Base-by-base conservation (phyloP, 2,888 invertebrate species). In the Hirtodrosophila histrioides region DNA sequence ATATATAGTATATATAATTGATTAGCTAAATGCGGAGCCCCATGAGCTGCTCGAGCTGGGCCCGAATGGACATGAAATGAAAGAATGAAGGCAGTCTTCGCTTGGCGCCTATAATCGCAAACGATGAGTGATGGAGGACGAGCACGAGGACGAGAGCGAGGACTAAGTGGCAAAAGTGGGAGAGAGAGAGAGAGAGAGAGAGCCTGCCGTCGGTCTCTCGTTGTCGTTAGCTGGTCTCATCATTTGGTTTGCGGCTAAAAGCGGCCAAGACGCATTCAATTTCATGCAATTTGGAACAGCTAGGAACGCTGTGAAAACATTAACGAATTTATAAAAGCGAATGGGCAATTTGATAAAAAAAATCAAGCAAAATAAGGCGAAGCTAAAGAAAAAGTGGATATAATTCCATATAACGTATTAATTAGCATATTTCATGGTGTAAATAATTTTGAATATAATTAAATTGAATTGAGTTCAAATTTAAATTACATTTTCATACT, bases 31-130 rank as follows among this genome's bases (percentile, higher is more conserved):
- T 33, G 93, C 93, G n/a, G 91, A 94, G 51, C 93, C 94, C 3
- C 94, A 95, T 79, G 95, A 95, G 89, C 93, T 95, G 45, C 93
- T 94, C 53, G 95, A 95, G 83, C 89, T 94, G 48, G 94, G 93
- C 35, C 75, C 90, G 50, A 91, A 91, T 88, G 91, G 90, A 33
- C 89, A 91, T 50, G 91, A 91, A 57, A 79, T 85, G 65, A 92
- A 92, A 69, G 91, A 92, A 89, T 92, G 91, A 91, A 91, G 78
- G 75, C 78, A 76, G 74, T 76, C 81, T 60, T 65, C 63, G 75
- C 76, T 68, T 84, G 80, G 85, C 77, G 82, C 82, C 78, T 83
- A 89, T 70, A 86, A 88, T 57, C 88, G 88, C 83, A 85, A 89
- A 50, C 88, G 87, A 85, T 88, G 82, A 82, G 89, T 76, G 80